These are phyloP conservation scores for Apostichopus parvimensis DNA, from an alignment of 35 echinoderm and acorn worm genomes.

Conservation along the genomic window DNA sequence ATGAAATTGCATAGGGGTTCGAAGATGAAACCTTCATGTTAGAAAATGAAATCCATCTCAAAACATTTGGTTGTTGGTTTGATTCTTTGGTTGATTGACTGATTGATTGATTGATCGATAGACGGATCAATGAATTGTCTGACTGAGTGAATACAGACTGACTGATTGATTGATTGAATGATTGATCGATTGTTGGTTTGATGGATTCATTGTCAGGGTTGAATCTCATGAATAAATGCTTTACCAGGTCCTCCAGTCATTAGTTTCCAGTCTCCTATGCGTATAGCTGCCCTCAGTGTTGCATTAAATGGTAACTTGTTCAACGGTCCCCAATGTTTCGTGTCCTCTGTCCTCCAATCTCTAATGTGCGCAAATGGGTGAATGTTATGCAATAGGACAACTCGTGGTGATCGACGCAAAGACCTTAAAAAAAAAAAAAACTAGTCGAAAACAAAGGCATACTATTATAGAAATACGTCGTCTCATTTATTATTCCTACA, in stretches of 20 bases:
- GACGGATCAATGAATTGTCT: too few species aligned
- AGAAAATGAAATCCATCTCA: too few species aligned
- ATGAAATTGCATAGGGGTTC: too few species aligned
- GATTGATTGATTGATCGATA: background rate
- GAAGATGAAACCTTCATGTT: too few species aligned
- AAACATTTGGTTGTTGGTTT: too few species aligned
- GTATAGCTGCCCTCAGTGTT: slow-evolving; percentile 54
- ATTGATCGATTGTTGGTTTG: background rate
- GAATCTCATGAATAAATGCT: too few species aligned
- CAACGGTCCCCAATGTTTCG: slow-evolving; percentile 14
- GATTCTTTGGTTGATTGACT: too few species aligned
- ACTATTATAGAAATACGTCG: too few species aligned
- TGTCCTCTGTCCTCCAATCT: background rate
- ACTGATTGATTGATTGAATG: background rate
- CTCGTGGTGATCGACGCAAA: slow-evolving; percentile 13
- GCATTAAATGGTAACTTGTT: slow-evolving; percentile 54
- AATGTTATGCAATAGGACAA: slow-evolving; percentile 37
- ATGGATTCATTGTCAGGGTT: background rate
- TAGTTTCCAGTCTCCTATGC: slow-evolving; percentile 67
- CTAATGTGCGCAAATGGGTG: background rate
- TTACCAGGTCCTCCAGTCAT: slow-evolving; percentile 54
- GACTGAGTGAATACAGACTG: background rate
- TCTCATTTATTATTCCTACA: too few species aligned
- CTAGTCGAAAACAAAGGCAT: too few species aligned
- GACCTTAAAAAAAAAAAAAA: background rate